Percentiles rank a stretch among this genome's conserved stretches.
phyloP scores from a whole-genome alignment of 2,888 invertebrate genomes.

The Imbricaverruca yamaguchii region DNA sequence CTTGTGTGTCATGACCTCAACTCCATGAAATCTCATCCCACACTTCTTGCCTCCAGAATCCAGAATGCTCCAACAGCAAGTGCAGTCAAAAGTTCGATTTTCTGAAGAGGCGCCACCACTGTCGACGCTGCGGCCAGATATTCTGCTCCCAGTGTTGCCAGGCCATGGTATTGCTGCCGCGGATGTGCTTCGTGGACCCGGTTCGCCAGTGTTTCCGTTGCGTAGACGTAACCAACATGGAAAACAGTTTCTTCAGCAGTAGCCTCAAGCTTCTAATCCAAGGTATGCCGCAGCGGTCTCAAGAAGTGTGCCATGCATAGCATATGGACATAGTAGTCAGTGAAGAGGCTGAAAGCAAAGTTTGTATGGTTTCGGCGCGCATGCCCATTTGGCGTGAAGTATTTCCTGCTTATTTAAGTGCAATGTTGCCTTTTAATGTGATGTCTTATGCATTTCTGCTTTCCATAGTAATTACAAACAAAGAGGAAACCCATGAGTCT shows the following conservation, averaged over 20 bases:
- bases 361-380: too few relatives aligned
- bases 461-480: too few relatives aligned
- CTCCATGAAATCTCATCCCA: too few relatives aligned
- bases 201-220: conserved; percentile 45
- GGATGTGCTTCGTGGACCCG: conserved; percentile 49
- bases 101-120: conserved; percentile 47
- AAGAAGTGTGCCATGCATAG: too few relatives aligned
- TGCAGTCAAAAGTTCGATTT: conserved; percentile 45
- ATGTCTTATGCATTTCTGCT: too few relatives aligned
- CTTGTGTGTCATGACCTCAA: too few relatives aligned
- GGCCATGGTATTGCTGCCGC: conserved; percentile 41
- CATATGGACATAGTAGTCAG: too few relatives aligned
- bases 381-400: too few relatives aligned
- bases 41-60: conserved; percentile 36
- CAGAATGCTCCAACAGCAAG: conserved; percentile 38
- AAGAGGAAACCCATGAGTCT: too few relatives aligned
- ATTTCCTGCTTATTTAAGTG: too few relatives aligned
- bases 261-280: conserved; percentile 43
- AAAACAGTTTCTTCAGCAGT: conserved; percentile 46
- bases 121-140: conserved; percentile 47
- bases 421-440: too few relatives aligned
- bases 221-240: conserved; percentile 41
- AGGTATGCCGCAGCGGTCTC: conserved; percentile 36
- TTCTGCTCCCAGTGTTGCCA: conserved; percentile 45
- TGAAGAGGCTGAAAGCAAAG: too few relatives aligned